Percentiles rank a stretch among this genome's conserved stretches.
Conservation (phyloP, 2,113 vertebrate genomes). For the Pleuronectes platessa region DNA sequence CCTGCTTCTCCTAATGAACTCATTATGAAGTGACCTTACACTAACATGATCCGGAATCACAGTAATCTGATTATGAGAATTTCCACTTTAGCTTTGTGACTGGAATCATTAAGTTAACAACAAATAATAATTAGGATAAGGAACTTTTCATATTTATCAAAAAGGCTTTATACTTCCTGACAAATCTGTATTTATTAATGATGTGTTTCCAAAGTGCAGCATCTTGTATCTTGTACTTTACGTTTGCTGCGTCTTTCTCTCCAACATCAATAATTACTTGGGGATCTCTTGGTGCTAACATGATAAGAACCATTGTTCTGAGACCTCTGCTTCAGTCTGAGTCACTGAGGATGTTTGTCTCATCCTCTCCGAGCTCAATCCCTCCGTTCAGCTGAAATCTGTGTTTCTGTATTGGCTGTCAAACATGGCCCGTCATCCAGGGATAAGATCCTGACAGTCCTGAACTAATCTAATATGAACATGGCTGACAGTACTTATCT, state of each 20-base stretch:
- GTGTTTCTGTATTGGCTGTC: neutral
- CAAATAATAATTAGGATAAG: too few species aligned
- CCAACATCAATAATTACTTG: neutral
- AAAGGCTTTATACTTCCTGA: too few species aligned
- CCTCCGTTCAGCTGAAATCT: neutral
- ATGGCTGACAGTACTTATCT: neutral
- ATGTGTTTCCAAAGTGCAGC: too few species aligned
- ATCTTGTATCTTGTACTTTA: neutral
- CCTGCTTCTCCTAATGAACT: constrained; percentile 20
- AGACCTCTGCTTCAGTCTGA: neutral
- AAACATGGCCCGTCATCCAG: neutral
- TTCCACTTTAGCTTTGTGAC: neutral
- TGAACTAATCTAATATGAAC: neutral
- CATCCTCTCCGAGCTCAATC: neutral
- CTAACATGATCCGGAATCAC: neutral
- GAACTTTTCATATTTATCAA: neutral
- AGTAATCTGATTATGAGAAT: neutral
- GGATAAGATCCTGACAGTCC: neutral
- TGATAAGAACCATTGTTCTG: neutral
- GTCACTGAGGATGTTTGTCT: neutral
- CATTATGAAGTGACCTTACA: constrained; percentile 46
- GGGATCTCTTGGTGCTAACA: neutral
- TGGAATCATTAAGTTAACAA: neutral
- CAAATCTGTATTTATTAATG: too few species aligned
- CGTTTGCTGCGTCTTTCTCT: neutral